Conservation (phyloP, 2,888 invertebrate species). For the Meghimatium bilineatum region DNA sequence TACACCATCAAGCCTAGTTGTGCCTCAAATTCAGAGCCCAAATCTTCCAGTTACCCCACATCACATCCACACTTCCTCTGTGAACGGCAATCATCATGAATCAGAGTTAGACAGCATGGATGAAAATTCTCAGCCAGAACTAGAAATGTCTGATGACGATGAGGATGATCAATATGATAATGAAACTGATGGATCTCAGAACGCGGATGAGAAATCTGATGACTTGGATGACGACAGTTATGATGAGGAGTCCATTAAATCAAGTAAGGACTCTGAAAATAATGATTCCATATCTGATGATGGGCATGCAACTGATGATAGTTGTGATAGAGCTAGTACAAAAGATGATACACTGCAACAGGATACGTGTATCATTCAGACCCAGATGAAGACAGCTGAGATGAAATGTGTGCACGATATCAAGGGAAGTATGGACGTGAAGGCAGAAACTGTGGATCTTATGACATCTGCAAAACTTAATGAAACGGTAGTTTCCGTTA, state of each 20-base stretch:
- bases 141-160: background rate
- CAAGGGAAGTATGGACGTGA: background rate
- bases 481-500: background rate
- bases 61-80: background rate
- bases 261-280: background rate
- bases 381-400: background rate
- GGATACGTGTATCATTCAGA: background rate
- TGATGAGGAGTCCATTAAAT: background rate
- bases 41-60: background rate
- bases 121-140: background rate
- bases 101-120: background rate
- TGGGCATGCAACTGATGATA: background rate
- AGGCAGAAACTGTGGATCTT: background rate
- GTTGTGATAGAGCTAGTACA: background rate
- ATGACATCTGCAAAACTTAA: background rate
- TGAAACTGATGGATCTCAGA: background rate
- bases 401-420: background rate
- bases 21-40: background rate
- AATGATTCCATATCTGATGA: background rate
- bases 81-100: background rate
- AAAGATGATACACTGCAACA: background rate
- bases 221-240: conserved; percentile 7
- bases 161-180: background rate
- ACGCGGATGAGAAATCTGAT: conserved; percentile 4
- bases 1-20: background rate